A percentile compares a stretch with the other conserved stretches of the same genome.
Evolutionary conservation across 2,888 invertebrate genomes (phyloP).

Genomic region (Orthosia gothica): DNA sequence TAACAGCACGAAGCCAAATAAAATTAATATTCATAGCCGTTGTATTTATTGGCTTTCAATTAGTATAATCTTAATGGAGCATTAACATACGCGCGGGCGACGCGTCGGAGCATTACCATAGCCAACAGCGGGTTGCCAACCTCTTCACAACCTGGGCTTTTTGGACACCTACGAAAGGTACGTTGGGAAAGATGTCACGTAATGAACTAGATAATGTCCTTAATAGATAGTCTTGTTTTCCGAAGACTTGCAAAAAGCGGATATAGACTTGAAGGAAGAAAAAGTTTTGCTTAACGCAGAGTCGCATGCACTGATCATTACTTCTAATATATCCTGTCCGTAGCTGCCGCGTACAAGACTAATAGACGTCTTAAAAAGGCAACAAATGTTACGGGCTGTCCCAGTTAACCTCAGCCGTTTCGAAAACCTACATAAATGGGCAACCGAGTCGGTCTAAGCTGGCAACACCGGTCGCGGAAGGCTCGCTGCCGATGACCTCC

Average conservation of each 20-base stretch:
- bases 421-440: constrained; percentile 83
- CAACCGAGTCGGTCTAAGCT: constrained; percentile 77
- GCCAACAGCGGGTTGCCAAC: constrained; percentile 80
- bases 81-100: constrained; percentile 90
- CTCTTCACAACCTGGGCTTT: constrained; percentile 36
- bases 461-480: constrained; percentile 90
- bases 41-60: constrained; percentile 92
- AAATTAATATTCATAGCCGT: constrained; percentile 91
- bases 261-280: constrained; percentile 29
- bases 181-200: background rate
- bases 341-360: constrained; percentile 69
- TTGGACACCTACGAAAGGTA: constrained; percentile 33
- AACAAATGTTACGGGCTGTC: constrained; percentile 78
- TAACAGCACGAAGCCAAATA: constrained; percentile 86
- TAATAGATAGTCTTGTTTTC: background rate
- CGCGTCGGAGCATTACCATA: constrained; percentile 83
- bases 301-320: constrained; percentile 65
- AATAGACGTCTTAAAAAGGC: constrained; percentile 76
- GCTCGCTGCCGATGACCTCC: constrained; percentile 91
- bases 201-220: background rate
- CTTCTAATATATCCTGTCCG: constrained; percentile 69
- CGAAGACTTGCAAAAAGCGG: constrained; percentile 26
- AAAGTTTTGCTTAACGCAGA: constrained; percentile 51
- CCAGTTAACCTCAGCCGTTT: constrained; percentile 78
- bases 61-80: constrained; percentile 92